phyloP scores from a whole-genome alignment of 2,888 invertebrate species.

The Pristionchus entomophagus region DNA sequence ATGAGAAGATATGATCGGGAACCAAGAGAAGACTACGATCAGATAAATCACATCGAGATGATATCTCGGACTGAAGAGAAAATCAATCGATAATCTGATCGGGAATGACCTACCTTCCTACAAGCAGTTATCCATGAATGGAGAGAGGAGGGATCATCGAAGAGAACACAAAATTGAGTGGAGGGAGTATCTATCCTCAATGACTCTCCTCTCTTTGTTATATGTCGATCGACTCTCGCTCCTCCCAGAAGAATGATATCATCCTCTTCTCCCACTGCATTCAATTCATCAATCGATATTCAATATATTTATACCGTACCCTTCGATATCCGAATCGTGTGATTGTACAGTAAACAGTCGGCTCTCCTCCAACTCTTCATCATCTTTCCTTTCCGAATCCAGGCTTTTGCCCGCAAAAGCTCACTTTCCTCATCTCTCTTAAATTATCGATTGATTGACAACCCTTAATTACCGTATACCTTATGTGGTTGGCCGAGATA shows the following conservation, averaged over 20 bases:
- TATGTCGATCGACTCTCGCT: constrained; percentile 9
- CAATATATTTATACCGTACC: constrained; percentile 49
- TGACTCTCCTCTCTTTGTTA: constrained; percentile 41
- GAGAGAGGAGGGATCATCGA: constrained; percentile 41
- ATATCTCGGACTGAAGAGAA: not conserved
- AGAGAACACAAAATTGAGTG: constrained; percentile 33
- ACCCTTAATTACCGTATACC: constrained; percentile 1
- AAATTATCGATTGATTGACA: not conserved
- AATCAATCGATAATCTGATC: not conserved
- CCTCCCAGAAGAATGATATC: constrained; percentile 33
- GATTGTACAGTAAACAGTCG: constrained; percentile 60
- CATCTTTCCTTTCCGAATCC: constrained; percentile 57
- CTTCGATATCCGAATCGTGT: constrained; percentile 58
- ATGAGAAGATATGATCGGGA: constrained; percentile 44
- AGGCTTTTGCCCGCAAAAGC: constrained; percentile 57
- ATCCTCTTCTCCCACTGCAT: constrained; percentile 46
- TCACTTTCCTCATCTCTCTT: constrained; percentile 44
- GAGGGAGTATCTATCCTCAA: constrained; percentile 37
- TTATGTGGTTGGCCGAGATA: constrained; percentile 44
- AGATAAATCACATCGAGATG: constrained; percentile 45
- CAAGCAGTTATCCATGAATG: constrained; percentile 41
- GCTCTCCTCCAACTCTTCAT: constrained; percentile 59
- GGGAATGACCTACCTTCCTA: constrained; percentile 35
- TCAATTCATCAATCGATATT: not conserved
- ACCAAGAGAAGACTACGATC: constrained; percentile 31